Conservation (phyloP, 2,888 invertebrate genomes). For the Eudasyphora cyanicolor region DNA sequence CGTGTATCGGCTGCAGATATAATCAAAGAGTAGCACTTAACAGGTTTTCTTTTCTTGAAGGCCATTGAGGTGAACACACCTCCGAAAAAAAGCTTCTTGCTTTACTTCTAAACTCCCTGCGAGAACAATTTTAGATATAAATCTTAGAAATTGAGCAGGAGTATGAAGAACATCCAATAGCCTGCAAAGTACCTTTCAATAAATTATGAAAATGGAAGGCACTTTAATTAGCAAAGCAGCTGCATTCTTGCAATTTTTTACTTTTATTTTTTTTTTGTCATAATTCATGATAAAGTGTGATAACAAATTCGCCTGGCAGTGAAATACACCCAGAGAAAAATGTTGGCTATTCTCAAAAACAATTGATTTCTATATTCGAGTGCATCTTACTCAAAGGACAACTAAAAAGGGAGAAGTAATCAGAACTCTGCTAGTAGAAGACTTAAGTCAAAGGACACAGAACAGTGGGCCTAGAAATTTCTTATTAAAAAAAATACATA, state of each 20-base stretch:
- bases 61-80: slow-evolving; percentile 51
- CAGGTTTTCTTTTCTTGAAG: slow-evolving; percentile 33
- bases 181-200: neutral
- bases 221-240: neutral
- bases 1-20: slow-evolving; percentile 11
- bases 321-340: neutral
- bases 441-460: too few relatives aligned
- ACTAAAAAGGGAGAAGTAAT: too few relatives aligned
- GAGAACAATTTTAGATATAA: slow-evolving; percentile 58
- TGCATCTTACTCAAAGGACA: too few relatives aligned
- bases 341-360: too few relatives aligned
- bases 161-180: neutral
- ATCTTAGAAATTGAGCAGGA: slow-evolving; percentile 43
- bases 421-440: too few relatives aligned
- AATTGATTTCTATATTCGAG: too few relatives aligned
- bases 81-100: slow-evolving; percentile 34
- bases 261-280: neutral
- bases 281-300: slow-evolving; percentile 8
- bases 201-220: slow-evolving; percentile 6
- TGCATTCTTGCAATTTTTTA: slow-evolving; percentile 1
- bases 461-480: too few relatives aligned
- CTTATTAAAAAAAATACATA: too few relatives aligned
- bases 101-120: slow-evolving; percentile 24
- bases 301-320: slow-evolving; percentile 4
- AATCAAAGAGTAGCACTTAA: slow-evolving; percentile 46